phyloP scores from a whole-genome alignment of 2,888 invertebrate species.

The Diploptera punctata region DNA sequence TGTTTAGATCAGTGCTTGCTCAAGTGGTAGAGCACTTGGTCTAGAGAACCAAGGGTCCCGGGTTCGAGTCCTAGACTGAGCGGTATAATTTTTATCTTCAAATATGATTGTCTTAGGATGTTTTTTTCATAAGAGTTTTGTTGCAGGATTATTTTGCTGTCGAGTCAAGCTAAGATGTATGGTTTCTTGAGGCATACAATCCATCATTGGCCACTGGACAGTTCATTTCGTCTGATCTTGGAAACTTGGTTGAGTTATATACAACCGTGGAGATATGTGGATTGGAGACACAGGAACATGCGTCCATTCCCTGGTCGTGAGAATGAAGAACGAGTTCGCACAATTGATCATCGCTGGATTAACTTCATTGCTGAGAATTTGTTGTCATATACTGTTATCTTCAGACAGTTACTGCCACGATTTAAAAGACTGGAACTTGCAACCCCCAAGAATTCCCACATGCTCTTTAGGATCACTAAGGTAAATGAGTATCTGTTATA shows the following conservation, averaged over 20 bases:
- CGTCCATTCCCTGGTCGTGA: slow-evolving; percentile 30
- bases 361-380: slow-evolving; percentile 89
- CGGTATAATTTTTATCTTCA: too few species aligned
- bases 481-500: too few species aligned
- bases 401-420: slow-evolving; percentile 81
- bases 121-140: too few species aligned
- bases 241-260: slow-evolving; percentile 95
- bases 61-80: too few species aligned
- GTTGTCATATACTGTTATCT: slow-evolving; percentile 84
- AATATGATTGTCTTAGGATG: too few species aligned
- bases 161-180: slow-evolving; percentile 76
- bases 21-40: too few species aligned
- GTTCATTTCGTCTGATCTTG: slow-evolving; percentile 87
- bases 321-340: slow-evolving; percentile 44
- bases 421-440: slow-evolving; percentile 85
- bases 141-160: slow-evolving; percentile 35
- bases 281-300: slow-evolving; percentile 11
- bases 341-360: slow-evolving; percentile 59
- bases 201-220: slow-evolving; percentile 91
- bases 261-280: slow-evolving; percentile 92
- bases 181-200: slow-evolving; percentile 86
- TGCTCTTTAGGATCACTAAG: slow-evolving; percentile 88
- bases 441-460: slow-evolving; percentile 86
- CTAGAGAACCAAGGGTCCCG: too few species aligned
- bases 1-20: too few species aligned